Evolutionary conservation across 2,797 vertebrate genomes (phyloP).

Genomic region (Lagocephalus sceleratus): DNA sequence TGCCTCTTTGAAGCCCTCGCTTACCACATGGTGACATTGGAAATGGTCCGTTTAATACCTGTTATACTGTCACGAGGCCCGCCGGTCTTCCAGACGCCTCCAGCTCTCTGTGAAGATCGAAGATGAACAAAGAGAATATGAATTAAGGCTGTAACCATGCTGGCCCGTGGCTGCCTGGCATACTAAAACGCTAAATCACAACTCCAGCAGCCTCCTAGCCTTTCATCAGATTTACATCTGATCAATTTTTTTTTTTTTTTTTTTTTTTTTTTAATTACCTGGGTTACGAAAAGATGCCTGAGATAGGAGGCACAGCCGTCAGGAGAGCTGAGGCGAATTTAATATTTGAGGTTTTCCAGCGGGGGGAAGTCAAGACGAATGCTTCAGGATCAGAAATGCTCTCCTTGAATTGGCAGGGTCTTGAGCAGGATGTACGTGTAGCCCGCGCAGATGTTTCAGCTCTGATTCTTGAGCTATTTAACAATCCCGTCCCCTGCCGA

Average conservation of each 20-base stretch:
- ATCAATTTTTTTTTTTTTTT: constrained; percentile 62
- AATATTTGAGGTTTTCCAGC: constrained; percentile 42
- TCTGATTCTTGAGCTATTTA: constrained; percentile 53
- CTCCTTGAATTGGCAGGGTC: constrained; percentile 38
- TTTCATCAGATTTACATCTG: constrained; percentile 62
- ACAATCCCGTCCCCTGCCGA: constrained; percentile 46
- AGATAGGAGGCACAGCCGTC: constrained; percentile 50
- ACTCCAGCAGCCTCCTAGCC: constrained; percentile 51
- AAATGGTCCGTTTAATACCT: constrained; percentile 66
- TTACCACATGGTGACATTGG: constrained; percentile 59
- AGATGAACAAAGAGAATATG: constrained; percentile 68
- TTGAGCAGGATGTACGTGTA: constrained; percentile 32
- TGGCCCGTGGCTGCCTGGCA: constrained; percentile 50
- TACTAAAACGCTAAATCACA: constrained; percentile 50
- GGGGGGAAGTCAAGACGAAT: constrained; percentile 47
- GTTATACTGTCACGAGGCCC: constrained; percentile 58
- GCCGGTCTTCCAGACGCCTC: constrained; percentile 47
- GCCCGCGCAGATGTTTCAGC: constrained; percentile 25
- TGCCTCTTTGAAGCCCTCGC: constrained; percentile 62
- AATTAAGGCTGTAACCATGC: constrained; percentile 65
- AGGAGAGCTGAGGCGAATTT: constrained; percentile 22
- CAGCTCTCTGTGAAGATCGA: constrained; percentile 46
- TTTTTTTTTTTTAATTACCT: constrained; percentile 66
- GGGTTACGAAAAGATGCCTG: constrained; percentile 50
- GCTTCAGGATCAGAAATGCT: constrained; percentile 38